Evolutionary conservation across 1,140 invertebrate genomes (phyloP), one percentile per base, ranked within the genome.

Genomic region (Arctopsyche grandis): DNA sequence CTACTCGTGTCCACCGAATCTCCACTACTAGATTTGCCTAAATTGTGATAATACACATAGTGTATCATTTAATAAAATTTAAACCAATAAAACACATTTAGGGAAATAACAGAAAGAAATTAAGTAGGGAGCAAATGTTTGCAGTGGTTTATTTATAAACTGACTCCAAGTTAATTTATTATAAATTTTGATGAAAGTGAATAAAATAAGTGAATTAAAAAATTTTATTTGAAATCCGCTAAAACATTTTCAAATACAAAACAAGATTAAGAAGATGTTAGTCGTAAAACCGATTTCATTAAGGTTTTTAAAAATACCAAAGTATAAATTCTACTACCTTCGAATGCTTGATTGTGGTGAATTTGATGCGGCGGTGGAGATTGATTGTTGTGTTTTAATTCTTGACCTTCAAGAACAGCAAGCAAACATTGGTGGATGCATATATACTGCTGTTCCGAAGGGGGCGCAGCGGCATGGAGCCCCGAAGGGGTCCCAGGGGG

Each of bases 401-500:
- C 96, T 85, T 94, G 94, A 21, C 96, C 97, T 88, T 99, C 96
- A 9, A 99, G 88, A 21, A 98, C 97, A 82, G 96, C 96, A 82
- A 98, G 87, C 52, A 99, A 89, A 89, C 97, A 99, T 87, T 98
- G 96, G 87, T 98, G 96, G 83, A 98, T 97, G 86, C 96, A 98
- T 84, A 98, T 98, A 85, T 98, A 98, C 86, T 98, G 97, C 89
- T 98, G 96, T 89, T 98, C 95, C 3, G 95, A n/a, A n/a, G n/a
- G n/a, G n/a, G n/a, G n/a, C n/a, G n/a, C n/a, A n/a, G n/a, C n/a
- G n/a, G n/a, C n/a, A n/a, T n/a, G n/a, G n/a, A n/a, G n/a, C n/a
- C n/a, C n/a, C n/a, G n/a, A n/a, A n/a, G n/a, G n/a, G n/a, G n/a
- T n/a, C n/a, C n/a, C n/a, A n/a, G n/a, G n/a, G n/a, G n/a, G n/a